Evolutionary conservation across 2,888 invertebrate species (phyloP).

Genomic region (Helobdella robusta): DNA sequence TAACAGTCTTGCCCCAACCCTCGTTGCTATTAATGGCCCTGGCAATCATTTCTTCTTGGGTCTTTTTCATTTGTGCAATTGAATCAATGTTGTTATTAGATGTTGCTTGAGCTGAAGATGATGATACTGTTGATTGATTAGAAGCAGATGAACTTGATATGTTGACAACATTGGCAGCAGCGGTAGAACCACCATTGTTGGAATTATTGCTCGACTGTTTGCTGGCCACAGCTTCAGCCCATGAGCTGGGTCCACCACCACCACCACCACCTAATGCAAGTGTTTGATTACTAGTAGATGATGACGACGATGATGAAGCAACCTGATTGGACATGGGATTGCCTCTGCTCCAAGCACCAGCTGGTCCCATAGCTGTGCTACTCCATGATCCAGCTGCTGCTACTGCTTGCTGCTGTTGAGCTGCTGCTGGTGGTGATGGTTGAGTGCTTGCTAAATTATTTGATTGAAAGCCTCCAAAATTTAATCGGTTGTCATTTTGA

Average conservation of each 20-base stretch:
- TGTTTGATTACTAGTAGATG: constrained; percentile 6
- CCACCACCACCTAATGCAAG: too few species aligned
- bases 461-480: too few species aligned
- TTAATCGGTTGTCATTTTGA: too few species aligned
- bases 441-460: too few species aligned
- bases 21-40: constrained; percentile 26
- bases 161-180: too few species aligned
- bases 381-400: constrained; percentile 6
- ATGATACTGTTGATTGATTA: background rate
- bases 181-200: background rate
- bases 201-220: constrained; percentile 14
- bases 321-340: constrained; percentile 20
- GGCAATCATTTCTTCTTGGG: constrained; percentile 24
- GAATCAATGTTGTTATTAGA: background rate
- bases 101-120: background rate
- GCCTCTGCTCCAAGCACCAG: constrained; percentile 27
- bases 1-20: constrained; percentile 26
- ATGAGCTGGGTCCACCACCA: constrained; percentile 22
- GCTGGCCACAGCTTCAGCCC: constrained; percentile 28
- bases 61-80: constrained; percentile 9
- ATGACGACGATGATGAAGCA: background rate
- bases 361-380: background rate
- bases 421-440: too few species aligned
- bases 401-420: background rate
- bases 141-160: too few species aligned